Evolutionary conservation across 2,888 invertebrate genomes (phyloP), one percentile per base, ranked within the genome.

Genomic region (Schrankia costaestrigalis): DNA sequence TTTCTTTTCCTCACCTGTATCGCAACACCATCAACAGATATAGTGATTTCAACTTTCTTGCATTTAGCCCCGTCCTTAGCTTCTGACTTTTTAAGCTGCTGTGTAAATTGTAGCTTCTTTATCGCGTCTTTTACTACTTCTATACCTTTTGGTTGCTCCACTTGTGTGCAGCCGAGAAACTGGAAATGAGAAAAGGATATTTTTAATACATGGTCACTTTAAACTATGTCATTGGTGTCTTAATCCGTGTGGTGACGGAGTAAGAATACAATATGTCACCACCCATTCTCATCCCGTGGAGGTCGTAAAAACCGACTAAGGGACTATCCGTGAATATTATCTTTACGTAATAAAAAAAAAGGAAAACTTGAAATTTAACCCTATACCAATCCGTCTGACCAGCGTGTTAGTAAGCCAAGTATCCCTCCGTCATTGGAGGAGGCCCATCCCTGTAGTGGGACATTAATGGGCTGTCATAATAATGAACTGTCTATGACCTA

Each of bases 61-160:
- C 95, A 93, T 80, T 98, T 98, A 58, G 95, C 94, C 24, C 96
- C 97, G 59, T 95, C 95, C 68, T 97, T 95, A 49, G 95, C 93
- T 66, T 97, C 95, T 35, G 95, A 95, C 71, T 97, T 96, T 73
- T 95, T 94, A 63, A 97, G 89, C 71, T 97, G 97, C 68, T 97
- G 96, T 46, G 94, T 94, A 79, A 98, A 97, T 83, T 97, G 96
- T 55, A 99, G 90, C 72, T 98, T 97, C 63, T 97, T 93, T 65
- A 99, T 98, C 32, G 98, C 98, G 73, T 98, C 98, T 80, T 97
- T 97, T 4, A 99, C 97, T 25, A 98, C 96, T 76, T 98, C 97
- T 57, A 97, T 98, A 52, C 99, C 99, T 89, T 99, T 98, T 12
- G 98, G 95, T 81, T 97, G 95, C 60, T 97, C 97, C 32, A 99